Base-by-base conservation (phyloP, 2,888 invertebrate species). In the Calameuta pallipes region DNA sequence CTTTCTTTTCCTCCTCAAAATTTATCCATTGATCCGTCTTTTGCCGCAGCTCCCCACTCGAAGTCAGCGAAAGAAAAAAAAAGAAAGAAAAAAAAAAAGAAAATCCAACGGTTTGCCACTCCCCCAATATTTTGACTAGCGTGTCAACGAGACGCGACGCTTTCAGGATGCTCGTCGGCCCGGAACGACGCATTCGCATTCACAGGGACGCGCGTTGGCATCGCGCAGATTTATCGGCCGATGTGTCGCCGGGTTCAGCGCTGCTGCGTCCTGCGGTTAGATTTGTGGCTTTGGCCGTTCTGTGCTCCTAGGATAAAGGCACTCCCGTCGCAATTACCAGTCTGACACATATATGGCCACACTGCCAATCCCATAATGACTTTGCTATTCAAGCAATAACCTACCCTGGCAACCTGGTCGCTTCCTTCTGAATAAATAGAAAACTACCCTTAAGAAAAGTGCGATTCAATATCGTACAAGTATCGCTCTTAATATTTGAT, bases 61-160 rank as follows among this genome's bases (percentile, higher is more conserved):
- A 56, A 23, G 9, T 9, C 56, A 9, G 56, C 9, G 23, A 56
- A 2, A 23, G 15, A 23, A 41, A 41, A 41, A 15, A 4, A 56
- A 56, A 41, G 15, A 15, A 56, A 36, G 9, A 56, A 9, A 56
- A 56, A 56, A 56, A 15, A 56, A 36, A 23, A 56, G 23, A 56
- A 56, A 56, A 56, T 56, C 56, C 56, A 56, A 56, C 56, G 23
- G 56, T 56, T 56, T 80, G 82, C 82, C 87, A 90, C 91, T 90
- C 91, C 91, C 90, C 89, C 91, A 91, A 91, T 91, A 91, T 91
- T 91, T 89, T 91, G 91, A 91, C 91, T 90, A 89, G 86, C 87
- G 89, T 89, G 90, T 90, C 90, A 90, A 89, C 90, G 88, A 81
- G 77, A 69, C 68, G 76, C 78, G 80, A 82, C 82, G 85, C 86